Evolutionary conservation across 2,113 vertebrate species (phyloP).

Genomic region (Antechinus stuartii): DNA sequence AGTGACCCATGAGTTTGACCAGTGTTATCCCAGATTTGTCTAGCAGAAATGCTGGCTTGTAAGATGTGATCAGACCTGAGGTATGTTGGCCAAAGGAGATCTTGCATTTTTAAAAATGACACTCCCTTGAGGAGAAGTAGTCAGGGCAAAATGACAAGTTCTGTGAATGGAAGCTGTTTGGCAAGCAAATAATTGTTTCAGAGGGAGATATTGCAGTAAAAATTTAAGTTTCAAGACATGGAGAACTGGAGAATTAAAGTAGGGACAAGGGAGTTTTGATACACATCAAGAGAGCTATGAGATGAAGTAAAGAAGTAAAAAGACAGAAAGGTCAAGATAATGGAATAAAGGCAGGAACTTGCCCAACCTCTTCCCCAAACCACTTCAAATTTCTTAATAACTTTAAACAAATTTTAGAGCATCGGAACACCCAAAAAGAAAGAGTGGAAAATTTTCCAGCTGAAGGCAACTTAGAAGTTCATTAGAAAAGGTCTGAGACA

Average conservation of each 20-base stretch:
- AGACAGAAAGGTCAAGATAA: too few relatives aligned
- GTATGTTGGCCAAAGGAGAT: neutral
- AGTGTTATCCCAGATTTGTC: neutral
- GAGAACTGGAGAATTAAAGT: neutral
- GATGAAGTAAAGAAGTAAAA: too few relatives aligned
- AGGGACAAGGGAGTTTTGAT: neutral
- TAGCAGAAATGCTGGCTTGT: neutral
- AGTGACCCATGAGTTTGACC: neutral
- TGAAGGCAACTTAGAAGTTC: too few relatives aligned
- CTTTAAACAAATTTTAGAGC: too few relatives aligned
- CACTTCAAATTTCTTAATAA: too few relatives aligned
- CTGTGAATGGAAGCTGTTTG: neutral
- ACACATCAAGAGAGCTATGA: neutral
- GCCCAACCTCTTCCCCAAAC: too few relatives aligned
- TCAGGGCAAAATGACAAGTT: neutral
- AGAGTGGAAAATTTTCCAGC: too few relatives aligned
- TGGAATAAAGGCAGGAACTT: too few relatives aligned
- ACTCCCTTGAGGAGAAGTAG: neutral
- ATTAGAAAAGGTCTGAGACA: too few relatives aligned
- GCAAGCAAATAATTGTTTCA: neutral
- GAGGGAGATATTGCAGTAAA: neutral
- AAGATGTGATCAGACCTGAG: neutral
- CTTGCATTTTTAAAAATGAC: neutral
- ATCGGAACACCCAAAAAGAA: too few relatives aligned
- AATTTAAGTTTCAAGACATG: neutral